Conservation (phyloP, 2,113 vertebrate species). For the Ibidorhyncha struthersii region DNA sequence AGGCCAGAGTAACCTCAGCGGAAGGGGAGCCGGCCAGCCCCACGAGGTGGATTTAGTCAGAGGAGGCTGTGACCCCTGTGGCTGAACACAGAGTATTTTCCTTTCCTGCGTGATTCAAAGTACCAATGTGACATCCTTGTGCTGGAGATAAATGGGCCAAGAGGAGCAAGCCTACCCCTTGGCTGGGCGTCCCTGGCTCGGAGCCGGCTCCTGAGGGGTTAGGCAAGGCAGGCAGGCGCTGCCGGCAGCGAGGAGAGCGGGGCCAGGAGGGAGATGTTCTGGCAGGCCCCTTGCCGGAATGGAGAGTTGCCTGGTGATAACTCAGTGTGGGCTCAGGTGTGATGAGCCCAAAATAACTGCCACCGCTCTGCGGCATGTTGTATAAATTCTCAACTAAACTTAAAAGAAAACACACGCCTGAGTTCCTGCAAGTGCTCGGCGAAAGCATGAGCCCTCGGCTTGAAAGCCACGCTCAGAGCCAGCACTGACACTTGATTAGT, state of each 20-base stretch:
- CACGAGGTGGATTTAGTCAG: rapidly evolving
- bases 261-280: not conserved
- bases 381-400: not conserved
- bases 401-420: not conserved
- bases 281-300: not conserved
- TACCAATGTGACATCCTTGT: not conserved
- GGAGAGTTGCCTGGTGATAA: not conserved
- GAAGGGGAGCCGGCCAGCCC: not conserved
- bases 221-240: not conserved
- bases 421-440: not conserved
- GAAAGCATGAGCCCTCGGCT: not conserved
- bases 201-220: not conserved
- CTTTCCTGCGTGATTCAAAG: not conserved
- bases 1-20: not conserved
- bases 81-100: not conserved
- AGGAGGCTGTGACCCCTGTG: not conserved
- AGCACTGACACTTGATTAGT: not conserved
- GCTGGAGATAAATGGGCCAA: not conserved
- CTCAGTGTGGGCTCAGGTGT: not conserved
- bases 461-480: conserved; percentile 1
- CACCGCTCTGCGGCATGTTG: not conserved
- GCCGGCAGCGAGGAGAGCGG: rapidly evolving
- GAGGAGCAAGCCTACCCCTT: not conserved
- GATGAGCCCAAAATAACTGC: not conserved
- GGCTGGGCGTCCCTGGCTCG: not conserved